phyloP scores from a whole-genome alignment of 2,888 invertebrate genomes.

The Bellardia pandia region DNA sequence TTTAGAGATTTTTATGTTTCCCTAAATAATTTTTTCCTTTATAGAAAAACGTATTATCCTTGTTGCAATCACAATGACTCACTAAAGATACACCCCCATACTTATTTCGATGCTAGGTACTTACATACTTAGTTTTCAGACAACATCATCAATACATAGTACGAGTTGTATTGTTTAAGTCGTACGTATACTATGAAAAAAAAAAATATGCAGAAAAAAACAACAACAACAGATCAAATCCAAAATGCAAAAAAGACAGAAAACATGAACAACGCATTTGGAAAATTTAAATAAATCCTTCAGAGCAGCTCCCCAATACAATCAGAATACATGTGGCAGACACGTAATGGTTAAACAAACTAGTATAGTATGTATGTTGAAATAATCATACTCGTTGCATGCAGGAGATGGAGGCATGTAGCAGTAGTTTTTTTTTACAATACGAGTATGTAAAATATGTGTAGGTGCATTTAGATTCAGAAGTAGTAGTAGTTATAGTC shows the following conservation, averaged over 20 bases:
- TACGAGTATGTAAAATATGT: conserved; percentile 9
- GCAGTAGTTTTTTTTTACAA: conserved; percentile 27
- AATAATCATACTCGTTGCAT: background rate
- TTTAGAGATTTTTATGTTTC: too few species aligned
- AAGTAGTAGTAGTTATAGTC: conserved; percentile 21
- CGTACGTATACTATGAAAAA: conserved; percentile 12
- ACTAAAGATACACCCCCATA: conserved; percentile 7
- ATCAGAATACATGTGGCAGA: conserved; percentile 59
- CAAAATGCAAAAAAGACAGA: conserved; percentile 63
- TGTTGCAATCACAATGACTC: background rate
- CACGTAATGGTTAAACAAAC: conserved; percentile 64
- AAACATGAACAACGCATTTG: conserved; percentile 73
- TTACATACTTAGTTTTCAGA: conserved; percentile 18
- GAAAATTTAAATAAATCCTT: conserved; percentile 73
- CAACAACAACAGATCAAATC: conserved; percentile 54
- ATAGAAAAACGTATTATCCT: background rate
- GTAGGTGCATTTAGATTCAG: conserved; percentile 59
- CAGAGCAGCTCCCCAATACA: conserved; percentile 43
- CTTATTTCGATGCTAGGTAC: background rate
- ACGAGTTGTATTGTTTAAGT: conserved; percentile 23
- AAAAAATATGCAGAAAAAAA: background rate
- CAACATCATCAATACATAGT: conserved; percentile 49
- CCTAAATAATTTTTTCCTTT: too few species aligned
- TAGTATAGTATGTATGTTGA: conserved; percentile 16
- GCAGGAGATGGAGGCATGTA: background rate